Conservation (phyloP, 2,888 invertebrate species). For the Stenodera caucasica region DNA sequence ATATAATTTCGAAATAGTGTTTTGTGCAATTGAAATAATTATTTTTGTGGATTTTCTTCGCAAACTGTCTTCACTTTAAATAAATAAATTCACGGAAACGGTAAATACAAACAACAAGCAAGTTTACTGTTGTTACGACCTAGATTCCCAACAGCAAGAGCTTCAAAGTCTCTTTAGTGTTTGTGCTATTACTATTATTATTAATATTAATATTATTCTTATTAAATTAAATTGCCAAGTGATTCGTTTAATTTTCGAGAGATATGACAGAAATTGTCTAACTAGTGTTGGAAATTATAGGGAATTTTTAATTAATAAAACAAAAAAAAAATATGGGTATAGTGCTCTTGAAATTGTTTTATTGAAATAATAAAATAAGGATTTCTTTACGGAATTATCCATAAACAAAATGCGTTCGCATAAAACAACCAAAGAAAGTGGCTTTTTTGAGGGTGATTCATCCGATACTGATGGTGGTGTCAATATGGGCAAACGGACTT, state of each 20-base stretch:
- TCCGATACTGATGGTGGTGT: conserved; percentile 62
- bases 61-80: neutral
- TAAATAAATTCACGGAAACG: conserved; percentile 14
- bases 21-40: neutral
- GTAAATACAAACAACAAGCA: conserved; percentile 21
- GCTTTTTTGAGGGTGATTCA: conserved; percentile 78
- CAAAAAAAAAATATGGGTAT: too few relatives aligned
- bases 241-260: neutral
- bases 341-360: too few relatives aligned
- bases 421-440: conserved; percentile 70
- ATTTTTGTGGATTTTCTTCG: neutral
- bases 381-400: too few relatives aligned
- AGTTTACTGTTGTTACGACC: conserved; percentile 43
- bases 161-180: conserved; percentile 7
- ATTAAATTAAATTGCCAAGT: neutral
- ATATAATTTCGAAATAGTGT: neutral
- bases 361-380: too few relatives aligned
- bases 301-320: too few relatives aligned
- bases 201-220: conserved; percentile 5
- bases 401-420: conserved; percentile 52
- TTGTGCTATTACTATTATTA: neutral
- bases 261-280: neutral
- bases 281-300: neutral
- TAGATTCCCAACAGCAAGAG: conserved; percentile 32
- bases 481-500: conserved; percentile 58